Conservation (phyloP, 2,888 invertebrate species). For the Amblyjoppa fuscipennis region DNA sequence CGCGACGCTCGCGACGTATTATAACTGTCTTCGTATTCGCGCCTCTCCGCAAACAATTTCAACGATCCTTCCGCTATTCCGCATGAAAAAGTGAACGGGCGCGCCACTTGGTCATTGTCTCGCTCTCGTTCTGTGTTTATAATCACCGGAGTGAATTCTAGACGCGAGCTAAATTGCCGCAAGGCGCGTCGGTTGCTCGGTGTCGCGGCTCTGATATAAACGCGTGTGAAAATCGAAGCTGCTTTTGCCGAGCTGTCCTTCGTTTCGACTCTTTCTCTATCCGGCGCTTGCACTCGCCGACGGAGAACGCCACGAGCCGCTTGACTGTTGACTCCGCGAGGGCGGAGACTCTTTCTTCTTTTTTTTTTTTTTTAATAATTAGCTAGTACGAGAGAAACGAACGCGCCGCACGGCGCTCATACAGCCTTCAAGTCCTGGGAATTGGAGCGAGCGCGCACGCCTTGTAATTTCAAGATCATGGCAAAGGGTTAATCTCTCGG, state of each 20-base stretch:
- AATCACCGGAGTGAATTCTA: constrained; percentile 30
- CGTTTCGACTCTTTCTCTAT: constrained; percentile 27
- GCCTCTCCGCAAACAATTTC: constrained; percentile 36
- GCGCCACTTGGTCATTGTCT: constrained; percentile 43
- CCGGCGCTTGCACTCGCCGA: constrained; percentile 22
- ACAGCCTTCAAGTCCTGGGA: constrained; percentile 70
- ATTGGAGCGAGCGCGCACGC: constrained; percentile 71
- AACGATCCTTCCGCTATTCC: constrained; percentile 31
- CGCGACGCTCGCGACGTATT: neutral
- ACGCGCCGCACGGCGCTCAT: constrained; percentile 20
- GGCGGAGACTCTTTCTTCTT: constrained; percentile 32
- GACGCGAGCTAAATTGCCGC: neutral
- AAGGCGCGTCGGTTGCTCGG: constrained; percentile 1
- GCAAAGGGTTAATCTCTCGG: constrained; percentile 71
- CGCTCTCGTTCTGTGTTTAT: constrained; percentile 31
- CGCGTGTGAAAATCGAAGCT: constrained; percentile 60
- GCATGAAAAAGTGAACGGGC: neutral
- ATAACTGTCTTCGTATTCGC: neutral
- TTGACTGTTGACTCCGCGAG: constrained; percentile 13
- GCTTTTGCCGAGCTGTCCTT: constrained; percentile 37
- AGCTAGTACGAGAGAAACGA: constrained; percentile 42
- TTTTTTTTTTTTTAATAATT: constrained; percentile 51
- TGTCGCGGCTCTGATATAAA: neutral
- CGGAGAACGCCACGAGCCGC: constrained; percentile 27
- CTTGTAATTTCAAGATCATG: constrained; percentile 79